Base-by-base conservation (phyloP, 2,797 vertebrate genomes). In the Xenopus petersii region DNA sequence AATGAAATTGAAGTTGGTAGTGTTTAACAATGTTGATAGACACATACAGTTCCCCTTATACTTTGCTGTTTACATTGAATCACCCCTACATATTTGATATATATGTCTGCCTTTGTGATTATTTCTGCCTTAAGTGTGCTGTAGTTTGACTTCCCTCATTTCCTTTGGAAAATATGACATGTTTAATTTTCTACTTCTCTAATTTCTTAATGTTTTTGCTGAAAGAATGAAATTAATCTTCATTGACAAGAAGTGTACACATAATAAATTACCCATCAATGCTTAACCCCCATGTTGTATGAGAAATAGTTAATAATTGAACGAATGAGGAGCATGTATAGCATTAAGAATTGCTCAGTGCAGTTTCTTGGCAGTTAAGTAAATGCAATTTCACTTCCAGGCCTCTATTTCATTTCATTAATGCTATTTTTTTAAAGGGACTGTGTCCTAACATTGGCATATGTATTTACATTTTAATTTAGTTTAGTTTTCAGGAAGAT, bases 131-230 rank as follows among this genome's bases (percentile, higher is more conserved):
- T 60, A 10, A 24, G 2, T 60, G 10, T 24, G 17, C 58, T 24
- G 58, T 60, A 60, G 58, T 60, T 60, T 26, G 21, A 60, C 58
- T 24, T 60, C 12, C 24, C 58, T 60, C 4, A 60, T 60, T 60
- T 60, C 58, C 58, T 15, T 60, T 60, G 58, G 58, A 60, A 60
- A 60, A 60, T 60, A 60, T 60, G 58, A 60, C 58, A 60, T 60
- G 58, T 60, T 60, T 60, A 24, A 60, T 60, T 60, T 60, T 60
- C 58, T 24, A 60, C 58, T 24, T 60, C 58, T 60, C 58, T 60
- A 60, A 60, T 60, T 60, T 60, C 58, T 60, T 60, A 60, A 60
- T 60, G 58, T 60, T 26, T 60, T 60, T 26, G 58, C 11, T 60
- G 58, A 60, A 60, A 60, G 58, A 24, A 26, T 60, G 17, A 60